A percentile compares a stretch with the other conserved stretches of the same genome.
phyloP scores from a whole-genome alignment of 2,113 vertebrate species.

The Clarias macrocephalus region DNA sequence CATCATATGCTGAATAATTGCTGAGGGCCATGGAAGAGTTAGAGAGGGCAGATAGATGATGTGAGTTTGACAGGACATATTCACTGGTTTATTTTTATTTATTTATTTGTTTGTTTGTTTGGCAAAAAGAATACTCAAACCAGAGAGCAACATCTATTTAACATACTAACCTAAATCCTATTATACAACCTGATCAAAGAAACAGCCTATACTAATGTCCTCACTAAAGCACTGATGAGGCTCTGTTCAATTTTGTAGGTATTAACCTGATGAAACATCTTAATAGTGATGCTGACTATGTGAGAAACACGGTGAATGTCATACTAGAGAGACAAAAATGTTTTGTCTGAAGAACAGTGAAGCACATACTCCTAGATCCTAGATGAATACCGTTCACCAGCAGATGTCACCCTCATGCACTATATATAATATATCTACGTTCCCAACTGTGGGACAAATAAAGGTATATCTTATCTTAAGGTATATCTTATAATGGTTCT shows the following conservation, averaged over 20 bases:
- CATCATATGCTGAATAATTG: not conserved
- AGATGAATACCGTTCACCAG: not conserved
- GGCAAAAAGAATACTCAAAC: not conserved
- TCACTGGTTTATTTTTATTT: not conserved
- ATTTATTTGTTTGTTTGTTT: no score
- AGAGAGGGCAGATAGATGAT: not conserved
- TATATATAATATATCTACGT: not conserved
- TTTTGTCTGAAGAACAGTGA: not conserved
- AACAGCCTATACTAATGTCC: not conserved
- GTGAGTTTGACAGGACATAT: not conserved
- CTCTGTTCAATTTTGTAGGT: not conserved
- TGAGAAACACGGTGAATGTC: not conserved
- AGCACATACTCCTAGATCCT: not conserved
- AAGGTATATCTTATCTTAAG: no score
- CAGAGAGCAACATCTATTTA: not conserved
- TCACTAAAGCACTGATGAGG: not conserved
- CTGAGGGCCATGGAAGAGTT: not conserved
- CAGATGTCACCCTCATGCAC: not conserved
- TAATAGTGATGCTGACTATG: not conserved
- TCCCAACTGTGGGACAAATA: no score
- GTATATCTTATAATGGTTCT: no score
- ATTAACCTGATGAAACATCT: not conserved
- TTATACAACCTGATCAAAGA: not conserved
- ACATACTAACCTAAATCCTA: not conserved
- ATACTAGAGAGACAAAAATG: not conserved